Evolutionary conservation across 2,113 vertebrate species (phyloP), one percentile per base, ranked within the genome.

Genomic region (Chloroceryle aenea): DNA sequence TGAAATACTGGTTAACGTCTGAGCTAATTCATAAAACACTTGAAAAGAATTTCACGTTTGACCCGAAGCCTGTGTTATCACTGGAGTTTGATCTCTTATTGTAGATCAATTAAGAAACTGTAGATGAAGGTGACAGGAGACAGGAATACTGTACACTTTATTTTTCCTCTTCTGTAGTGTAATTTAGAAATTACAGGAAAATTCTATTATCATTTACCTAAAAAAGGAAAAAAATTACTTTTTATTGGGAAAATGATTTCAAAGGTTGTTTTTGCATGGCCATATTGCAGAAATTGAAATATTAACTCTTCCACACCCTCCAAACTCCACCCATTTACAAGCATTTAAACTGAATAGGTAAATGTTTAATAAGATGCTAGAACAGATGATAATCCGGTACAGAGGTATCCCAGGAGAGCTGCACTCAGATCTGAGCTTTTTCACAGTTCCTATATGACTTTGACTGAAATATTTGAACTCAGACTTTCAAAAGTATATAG

Each of bases 201-300:
- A 87, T 81, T 89, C 32, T 73, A 50, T 12, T 5, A 14, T 7
- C 42, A 3, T 67, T 94, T 82, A 84, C 21, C 34, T 69, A 69
- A 84, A 50, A 26, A 72, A 73, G 9, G 23, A 76, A 83, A 67
- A 59, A 62, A 12, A 17, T 9, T 77, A 14, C 16, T 40, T 81
- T 79, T 75, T 30, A 38, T 79, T 2, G 4, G 52, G 76, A 88
- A 63, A 36, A 6, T 62, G 59, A 72, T 14, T 73, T 77, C 63
- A 59, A 64, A 48, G 13, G 4, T 50, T 68, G 14, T 63, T 87
- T 87, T 72, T 64, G 10, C 25, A 9, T 69, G 45, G 15, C 7
- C 0, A 0, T 64, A 25, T n/a, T 4, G 0, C 7, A 73, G 53
- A 77, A 78, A 14, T 15, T 43, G 50, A 82, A 78, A 5, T 0